Evolutionary conservation across 2,797 vertebrate species (phyloP).

Genomic region (Halcyon leucocephala): DNA sequence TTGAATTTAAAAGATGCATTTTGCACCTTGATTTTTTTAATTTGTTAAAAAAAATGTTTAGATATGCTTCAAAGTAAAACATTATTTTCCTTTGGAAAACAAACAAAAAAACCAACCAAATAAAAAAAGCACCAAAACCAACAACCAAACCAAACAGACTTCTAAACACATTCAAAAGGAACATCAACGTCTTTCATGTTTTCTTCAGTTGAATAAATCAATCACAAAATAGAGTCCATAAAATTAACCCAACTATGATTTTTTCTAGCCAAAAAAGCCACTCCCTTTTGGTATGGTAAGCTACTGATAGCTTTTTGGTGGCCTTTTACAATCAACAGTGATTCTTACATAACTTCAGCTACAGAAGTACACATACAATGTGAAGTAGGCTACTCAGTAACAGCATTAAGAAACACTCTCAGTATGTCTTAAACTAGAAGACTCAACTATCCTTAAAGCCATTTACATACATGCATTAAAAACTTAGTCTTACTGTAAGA

Average conservation of each 20-base stretch:
- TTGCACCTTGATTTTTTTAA: background rate
- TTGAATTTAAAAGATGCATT: background rate
- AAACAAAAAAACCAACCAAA: too few species aligned
- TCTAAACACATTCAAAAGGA: background rate
- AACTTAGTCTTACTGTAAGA: background rate
- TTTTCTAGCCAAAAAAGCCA: background rate
- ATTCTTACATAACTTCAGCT: background rate
- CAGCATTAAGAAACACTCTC: rapidly evolving
- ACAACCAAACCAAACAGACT: background rate
- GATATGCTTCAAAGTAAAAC: background rate
- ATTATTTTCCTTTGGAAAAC: background rate
- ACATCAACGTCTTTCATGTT: background rate
- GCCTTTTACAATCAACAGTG: background rate
- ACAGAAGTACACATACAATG: background rate
- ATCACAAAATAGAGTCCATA: background rate
- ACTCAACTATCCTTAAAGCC: background rate
- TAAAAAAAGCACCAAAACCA: too few species aligned
- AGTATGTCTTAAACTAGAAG: background rate
- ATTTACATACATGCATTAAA: background rate
- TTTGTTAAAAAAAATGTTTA: background rate
- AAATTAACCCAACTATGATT: background rate
- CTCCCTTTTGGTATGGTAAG: background rate
- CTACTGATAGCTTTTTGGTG: background rate
- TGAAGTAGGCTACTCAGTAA: background rate
- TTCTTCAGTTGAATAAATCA: background rate